phyloP scores from a whole-genome alignment of 2,797 vertebrate genomes.

The Gambelia wislizenii region DNA sequence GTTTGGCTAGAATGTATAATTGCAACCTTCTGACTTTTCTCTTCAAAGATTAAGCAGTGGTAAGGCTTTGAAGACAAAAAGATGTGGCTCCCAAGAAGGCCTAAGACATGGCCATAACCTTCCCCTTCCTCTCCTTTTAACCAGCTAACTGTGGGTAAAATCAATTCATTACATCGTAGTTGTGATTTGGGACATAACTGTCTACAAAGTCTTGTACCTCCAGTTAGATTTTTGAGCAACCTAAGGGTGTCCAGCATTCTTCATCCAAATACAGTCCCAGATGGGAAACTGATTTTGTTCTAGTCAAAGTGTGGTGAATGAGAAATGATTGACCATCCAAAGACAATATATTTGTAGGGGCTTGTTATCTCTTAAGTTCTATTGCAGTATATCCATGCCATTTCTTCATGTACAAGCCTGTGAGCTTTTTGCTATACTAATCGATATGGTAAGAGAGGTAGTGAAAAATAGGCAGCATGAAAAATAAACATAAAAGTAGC shows the following conservation, averaged over 20 bases:
- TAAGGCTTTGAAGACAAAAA: background rate
- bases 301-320: background rate
- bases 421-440: constrained; percentile 59
- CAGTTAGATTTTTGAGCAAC: background rate
- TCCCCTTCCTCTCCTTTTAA: background rate
- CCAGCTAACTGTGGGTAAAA: background rate
- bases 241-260: background rate
- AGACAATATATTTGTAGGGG: background rate
- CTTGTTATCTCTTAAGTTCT: background rate
- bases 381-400: background rate
- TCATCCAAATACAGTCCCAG: background rate
- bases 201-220: background rate
- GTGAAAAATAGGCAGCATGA: constrained; percentile 61
- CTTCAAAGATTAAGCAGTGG: background rate
- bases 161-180: background rate
- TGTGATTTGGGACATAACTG: background rate
- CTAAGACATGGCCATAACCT: background rate
- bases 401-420: constrained; percentile 34
- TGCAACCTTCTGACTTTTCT: background rate
- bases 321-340: background rate
- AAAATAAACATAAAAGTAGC: constrained; percentile 73
- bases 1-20: background rate
- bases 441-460: constrained; percentile 47
- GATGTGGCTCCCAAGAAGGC: background rate
- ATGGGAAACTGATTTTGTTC: background rate